Percentiles rank a stretch among this genome's conserved stretches.
Evolutionary conservation across 2,113 vertebrate genomes (phyloP).

Genomic region (Hyla sarda): DNA sequence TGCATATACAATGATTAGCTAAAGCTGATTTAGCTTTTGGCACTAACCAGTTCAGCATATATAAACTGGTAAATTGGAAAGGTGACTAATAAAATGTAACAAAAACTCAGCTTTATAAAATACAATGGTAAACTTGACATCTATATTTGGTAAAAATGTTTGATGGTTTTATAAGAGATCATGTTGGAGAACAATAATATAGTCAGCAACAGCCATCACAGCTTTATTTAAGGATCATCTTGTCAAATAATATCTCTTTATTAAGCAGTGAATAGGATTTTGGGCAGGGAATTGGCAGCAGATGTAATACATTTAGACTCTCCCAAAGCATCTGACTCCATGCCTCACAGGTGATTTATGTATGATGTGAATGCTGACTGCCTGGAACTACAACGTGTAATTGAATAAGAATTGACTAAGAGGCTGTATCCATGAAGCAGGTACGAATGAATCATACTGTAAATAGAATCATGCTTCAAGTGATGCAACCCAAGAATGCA

Average conservation of each 20-base stretch:
- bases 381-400: background rate
- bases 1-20: background rate
- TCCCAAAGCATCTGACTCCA: background rate
- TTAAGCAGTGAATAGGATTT: background rate
- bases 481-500: no score
- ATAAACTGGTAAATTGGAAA: background rate
- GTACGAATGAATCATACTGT: background rate
- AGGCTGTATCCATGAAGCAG: background rate
- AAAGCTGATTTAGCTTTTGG: background rate
- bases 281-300: constrained; percentile 3
- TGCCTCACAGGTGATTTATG: constrained; percentile 1
- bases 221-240: background rate
- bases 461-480: background rate
- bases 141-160: background rate
- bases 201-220: background rate
- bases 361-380: background rate
- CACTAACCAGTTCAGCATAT: background rate
- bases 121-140: background rate
- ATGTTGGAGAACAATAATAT: background rate
- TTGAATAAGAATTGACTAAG: background rate
- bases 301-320: background rate
- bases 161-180: background rate
- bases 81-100: background rate
- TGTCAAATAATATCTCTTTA: background rate
- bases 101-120: background rate